These are phyloP conservation scores for Equus quagga DNA, from an alignment of 2,113 vertebrate genomes.

Conservation along the genomic window DNA sequence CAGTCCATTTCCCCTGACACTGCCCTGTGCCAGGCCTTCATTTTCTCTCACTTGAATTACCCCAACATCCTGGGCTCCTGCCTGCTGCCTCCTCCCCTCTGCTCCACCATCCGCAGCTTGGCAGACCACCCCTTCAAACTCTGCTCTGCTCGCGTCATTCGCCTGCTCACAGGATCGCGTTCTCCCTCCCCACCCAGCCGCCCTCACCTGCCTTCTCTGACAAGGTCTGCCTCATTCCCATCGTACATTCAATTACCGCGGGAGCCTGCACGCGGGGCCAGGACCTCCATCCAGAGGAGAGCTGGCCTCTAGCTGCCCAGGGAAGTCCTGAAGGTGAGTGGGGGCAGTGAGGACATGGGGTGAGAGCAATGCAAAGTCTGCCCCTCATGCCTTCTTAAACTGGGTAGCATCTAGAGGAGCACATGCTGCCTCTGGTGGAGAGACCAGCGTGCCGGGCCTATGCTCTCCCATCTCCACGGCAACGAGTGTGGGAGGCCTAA, in stretches of 20 bases:
- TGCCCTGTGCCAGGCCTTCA: not conserved
- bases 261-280: fast-evolving
- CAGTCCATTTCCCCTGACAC: not conserved
- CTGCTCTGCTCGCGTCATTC: not conserved
- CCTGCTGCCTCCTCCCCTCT: not conserved
- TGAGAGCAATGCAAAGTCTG: not conserved
- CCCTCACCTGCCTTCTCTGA: not conserved
- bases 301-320: not conserved
- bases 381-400: slow-evolving; percentile 43
- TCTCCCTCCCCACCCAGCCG: too few relatives aligned
- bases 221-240: not conserved
- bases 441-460: slow-evolving; percentile 57
- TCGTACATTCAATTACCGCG: fast-evolving
- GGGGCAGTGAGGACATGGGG: not conserved
- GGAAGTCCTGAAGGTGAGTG: not conserved
- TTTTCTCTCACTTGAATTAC: not conserved
- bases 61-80: not conserved
- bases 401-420: slow-evolving; percentile 75
- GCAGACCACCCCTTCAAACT: not conserved
- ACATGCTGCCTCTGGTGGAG: slow-evolving; percentile 71
- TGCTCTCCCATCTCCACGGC: slow-evolving; percentile 78
- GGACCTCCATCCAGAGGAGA: not conserved
- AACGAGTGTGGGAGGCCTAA: slow-evolving; percentile 65
- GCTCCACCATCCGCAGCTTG: too few relatives aligned
- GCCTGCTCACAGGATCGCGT: not conserved